Evolutionary conservation across 2,888 invertebrate species (phyloP).

Genomic region (Tricholauxania praeusta): DNA sequence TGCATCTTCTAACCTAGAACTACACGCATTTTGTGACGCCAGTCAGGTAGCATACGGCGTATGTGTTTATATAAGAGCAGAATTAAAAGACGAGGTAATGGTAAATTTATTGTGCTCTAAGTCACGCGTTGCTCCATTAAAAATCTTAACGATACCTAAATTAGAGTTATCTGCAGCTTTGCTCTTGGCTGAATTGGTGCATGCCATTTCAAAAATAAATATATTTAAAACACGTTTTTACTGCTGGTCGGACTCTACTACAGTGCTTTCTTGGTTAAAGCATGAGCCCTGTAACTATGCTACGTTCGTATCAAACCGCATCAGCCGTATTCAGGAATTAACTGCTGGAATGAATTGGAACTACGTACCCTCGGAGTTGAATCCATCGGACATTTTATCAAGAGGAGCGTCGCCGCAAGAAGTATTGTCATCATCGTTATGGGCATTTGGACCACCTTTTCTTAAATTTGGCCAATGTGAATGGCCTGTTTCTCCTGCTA

Average conservation of each 20-base stretch:
- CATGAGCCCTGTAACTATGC: slow-evolving; percentile 27
- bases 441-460: slow-evolving; percentile 38
- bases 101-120: slow-evolving; percentile 8
- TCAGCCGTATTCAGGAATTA: slow-evolving; percentile 8
- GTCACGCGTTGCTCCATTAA: slow-evolving; percentile 31
- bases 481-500: slow-evolving; percentile 3
- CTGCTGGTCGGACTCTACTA: slow-evolving; percentile 33
- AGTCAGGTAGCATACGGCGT: slow-evolving; percentile 18
- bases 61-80: slow-evolving; percentile 5
- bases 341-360: slow-evolving; percentile 38
- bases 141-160: slow-evolving; percentile 17
- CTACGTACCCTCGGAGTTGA: slow-evolving; percentile 37
- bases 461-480: neutral
- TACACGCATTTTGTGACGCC: slow-evolving; percentile 43
- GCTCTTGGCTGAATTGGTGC: slow-evolving; percentile 11
- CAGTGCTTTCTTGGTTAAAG: slow-evolving; percentile 26
- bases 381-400: slow-evolving; percentile 41
- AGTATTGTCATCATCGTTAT: slow-evolving; percentile 36
- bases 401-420: slow-evolving; percentile 39
- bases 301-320: slow-evolving; percentile 25
- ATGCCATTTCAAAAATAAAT: neutral
- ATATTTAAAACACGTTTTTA: slow-evolving; percentile 14
- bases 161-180: slow-evolving; percentile 2
- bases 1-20: slow-evolving; percentile 13
- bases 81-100: neutral